A percentile compares a stretch with the other conserved stretches of the same genome.
phyloP scores from a whole-genome alignment of 2,797 vertebrate genomes.

The Peromyscus melanophrys region DNA sequence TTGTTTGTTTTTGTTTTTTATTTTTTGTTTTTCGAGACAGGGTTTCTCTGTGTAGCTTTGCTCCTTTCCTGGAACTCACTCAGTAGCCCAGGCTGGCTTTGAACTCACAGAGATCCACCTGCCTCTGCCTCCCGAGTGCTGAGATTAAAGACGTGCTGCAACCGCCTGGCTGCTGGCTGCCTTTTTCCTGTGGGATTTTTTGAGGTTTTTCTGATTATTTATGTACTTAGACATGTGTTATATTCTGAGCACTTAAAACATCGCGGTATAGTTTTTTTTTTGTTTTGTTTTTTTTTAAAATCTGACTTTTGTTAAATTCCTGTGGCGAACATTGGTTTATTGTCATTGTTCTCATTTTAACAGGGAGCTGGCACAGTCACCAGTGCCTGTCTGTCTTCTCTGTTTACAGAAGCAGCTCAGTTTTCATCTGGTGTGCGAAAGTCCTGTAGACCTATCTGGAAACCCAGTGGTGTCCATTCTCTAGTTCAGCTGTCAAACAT shows the following conservation, averaged over 20 bases:
- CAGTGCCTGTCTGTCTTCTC: neutral
- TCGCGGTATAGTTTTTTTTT: neutral
- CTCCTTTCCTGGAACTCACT: no score
- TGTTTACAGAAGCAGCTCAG: neutral
- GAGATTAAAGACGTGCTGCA: no score
- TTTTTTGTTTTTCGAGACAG: neutral
- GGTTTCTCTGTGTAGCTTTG: no score
- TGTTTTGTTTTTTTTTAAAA: neutral
- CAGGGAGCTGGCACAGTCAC: neutral
- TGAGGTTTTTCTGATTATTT: slow-evolving; percentile 14
- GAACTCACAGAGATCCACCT: no score
- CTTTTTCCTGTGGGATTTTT: neutral
- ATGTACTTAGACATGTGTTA: neutral
- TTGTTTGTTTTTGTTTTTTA: neutral
- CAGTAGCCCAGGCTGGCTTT: no score
- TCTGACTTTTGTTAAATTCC: neutral
- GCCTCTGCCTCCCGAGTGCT: no score
- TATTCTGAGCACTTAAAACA: neutral
- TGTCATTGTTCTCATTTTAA: neutral
- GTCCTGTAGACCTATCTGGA: neutral
- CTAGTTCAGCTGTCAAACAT: slow-evolving; percentile 1
- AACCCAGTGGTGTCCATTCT: neutral
- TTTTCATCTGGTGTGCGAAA: neutral
- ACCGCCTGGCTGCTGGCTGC: rapidly evolving
- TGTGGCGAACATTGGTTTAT: neutral